Base-by-base conservation (phyloP, 2,113 vertebrate species). In the Sisor rabdophorus region DNA sequence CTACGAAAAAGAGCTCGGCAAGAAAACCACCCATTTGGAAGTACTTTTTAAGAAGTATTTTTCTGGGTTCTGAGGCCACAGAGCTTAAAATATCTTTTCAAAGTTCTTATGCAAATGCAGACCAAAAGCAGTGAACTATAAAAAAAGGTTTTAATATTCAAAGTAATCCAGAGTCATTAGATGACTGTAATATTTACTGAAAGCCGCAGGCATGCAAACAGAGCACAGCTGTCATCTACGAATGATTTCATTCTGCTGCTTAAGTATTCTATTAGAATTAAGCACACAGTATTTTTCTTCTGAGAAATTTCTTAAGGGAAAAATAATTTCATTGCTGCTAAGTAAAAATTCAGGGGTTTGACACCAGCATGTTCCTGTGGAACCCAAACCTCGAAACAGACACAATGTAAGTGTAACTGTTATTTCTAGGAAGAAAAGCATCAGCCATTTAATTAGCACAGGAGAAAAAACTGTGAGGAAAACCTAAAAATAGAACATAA, bases 401-500 rank as follows among this genome's bases (percentile, higher is more conserved):
- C 77, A 76, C 83, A 85, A 89, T 89, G 73, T 84, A 86, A 89
- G 86, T 88, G 85, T 68, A 60, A 81, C 86, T 88, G 83, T 85
- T 76, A 76, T 83, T 44, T 78, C 77, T 55, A 65, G 83, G 80
- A 84, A 82, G 71, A 74, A 80, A 76, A 73, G 77, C 82, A 83
- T 77, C 47, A 53, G 28, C 56, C 85, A 80, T 81, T 24, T 79
- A 72, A 75, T 75, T 75, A 79, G 75, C 30, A 71, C 80, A 73
- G 73, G 32, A 85, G 76, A 71, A 60, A 76, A 5, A 75, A 83
- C 82, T 81, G 78, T 85, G 87, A 85, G 78, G 75, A 44, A 44
- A 69, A 55, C 52, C 81, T 82, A 68, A 76, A 44, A 36, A 36
- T n/a, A n/a, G n/a, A n/a, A n/a, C n/a, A n/a, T n/a, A 84, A 80